Evolutionary conservation across 2,888 invertebrate genomes (phyloP), one percentile per base, ranked within the genome.

Genomic region (Caenorhabditis parvicauda): DNA sequence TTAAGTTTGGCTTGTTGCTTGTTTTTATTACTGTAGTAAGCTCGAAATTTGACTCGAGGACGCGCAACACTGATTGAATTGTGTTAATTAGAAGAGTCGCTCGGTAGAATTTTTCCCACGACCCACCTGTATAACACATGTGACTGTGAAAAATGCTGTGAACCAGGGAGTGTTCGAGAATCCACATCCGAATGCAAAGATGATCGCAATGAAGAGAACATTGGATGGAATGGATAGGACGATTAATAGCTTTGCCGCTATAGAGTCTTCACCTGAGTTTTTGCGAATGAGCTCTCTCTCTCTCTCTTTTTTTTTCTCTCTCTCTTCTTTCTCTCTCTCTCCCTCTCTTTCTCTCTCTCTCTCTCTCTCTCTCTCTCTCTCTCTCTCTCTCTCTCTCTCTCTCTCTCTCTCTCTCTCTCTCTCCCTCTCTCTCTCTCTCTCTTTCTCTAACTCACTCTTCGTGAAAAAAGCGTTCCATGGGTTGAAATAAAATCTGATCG

Each of bases 171-270:
- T 59, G 44, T 64, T 64, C 25, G 59, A 45, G 51, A 63, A 65
- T n/a, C 62, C 65, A 37, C 58, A 53, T 7, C 63, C 66, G 21
- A 70, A 42, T 37, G 67, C 47, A 42, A 72, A 70, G 14, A 77
- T 66, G 43, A 77, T 53, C 21, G 54, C 32, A 17, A 72, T 64
- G 59, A 77, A 77, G 39, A 77, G 42, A 14, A 67, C 41, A 46
- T 76, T 74, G 4, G 71, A 74, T 6, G 75, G 71, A 25, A 77
- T 44, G 17, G 68, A 63, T 28, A 77, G 70, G 9, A 54, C 51
- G 21, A 76, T 58, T 14, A 76, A 59, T 24, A 76, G 59, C 17
- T 64, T 57, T 4, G 72, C 68, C 12, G 73, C 65, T 21, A 59
- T 54, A 6, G 75, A 72, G 42, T 76, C 75, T 43, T 67, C 70